Percentiles rank a stretch among this genome's conserved stretches.
Evolutionary conservation across 2,888 invertebrate genomes (phyloP).

Genomic region (Drosophila stalkeri): DNA sequence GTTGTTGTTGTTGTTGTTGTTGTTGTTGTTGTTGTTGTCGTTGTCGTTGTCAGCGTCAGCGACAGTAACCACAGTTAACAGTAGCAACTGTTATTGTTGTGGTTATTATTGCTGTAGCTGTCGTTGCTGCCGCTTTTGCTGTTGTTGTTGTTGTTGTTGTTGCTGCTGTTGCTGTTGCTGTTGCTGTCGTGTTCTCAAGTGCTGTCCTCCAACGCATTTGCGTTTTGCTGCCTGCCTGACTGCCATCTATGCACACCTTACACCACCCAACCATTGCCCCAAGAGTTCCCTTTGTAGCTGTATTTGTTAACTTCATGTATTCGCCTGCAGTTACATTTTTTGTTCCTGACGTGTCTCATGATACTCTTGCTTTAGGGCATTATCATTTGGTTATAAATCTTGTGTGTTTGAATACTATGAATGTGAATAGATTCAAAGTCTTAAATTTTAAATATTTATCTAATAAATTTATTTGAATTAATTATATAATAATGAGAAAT

Average conservation of each 20-base stretch:
- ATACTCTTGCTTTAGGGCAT: neutral
- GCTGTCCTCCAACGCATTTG: conserved; percentile 80
- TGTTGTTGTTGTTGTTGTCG: conserved; percentile 12
- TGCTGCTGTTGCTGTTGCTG: conserved; percentile 8
- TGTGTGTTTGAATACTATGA: neutral
- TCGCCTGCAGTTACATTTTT: conserved; percentile 8
- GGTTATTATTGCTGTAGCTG: conserved; percentile 31
- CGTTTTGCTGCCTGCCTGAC: conserved; percentile 30
- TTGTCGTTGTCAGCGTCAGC: conserved; percentile 50
- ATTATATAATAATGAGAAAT: neutral
- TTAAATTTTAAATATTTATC: neutral
- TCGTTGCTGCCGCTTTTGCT: neutral
- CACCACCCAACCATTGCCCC: neutral
- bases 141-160: conserved; percentile 6
- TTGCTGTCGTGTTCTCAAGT: conserved; percentile 44
- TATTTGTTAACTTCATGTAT: conserved; percentile 21
- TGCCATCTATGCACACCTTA: conserved; percentile 20
- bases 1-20: conserved; percentile 1
- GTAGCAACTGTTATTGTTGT: conserved; percentile 49
- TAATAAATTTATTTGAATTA: neutral
- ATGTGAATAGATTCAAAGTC: neutral
- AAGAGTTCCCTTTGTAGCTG: conserved; percentile 3
- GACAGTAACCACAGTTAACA: conserved; percentile 58
- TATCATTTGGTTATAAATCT: neutral
- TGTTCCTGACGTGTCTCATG: neutral